Evolutionary conservation across 2,888 invertebrate species (phyloP).

Genomic region (Adelognathus sp.): DNA sequence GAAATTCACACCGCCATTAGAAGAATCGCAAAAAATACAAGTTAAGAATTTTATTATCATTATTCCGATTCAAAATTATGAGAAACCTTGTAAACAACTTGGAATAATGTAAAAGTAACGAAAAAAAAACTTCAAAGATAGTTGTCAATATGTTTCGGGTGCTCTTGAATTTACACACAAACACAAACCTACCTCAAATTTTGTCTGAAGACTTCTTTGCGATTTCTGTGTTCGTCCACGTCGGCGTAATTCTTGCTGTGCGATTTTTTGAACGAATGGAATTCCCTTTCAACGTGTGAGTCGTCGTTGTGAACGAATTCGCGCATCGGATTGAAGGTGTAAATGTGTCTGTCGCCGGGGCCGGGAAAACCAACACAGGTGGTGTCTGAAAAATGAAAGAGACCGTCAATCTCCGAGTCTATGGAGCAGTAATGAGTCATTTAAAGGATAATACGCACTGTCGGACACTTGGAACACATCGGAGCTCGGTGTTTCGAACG

Average conservation of each 20-base stretch:
- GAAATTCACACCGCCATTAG: background rate
- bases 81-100: too few species aligned
- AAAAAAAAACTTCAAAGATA: too few species aligned
- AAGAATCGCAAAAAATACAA: too few species aligned
- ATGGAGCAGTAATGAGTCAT: too few species aligned
- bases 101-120: too few species aligned
- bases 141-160: too few species aligned
- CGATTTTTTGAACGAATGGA: slow-evolving; percentile 87
- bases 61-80: too few species aligned
- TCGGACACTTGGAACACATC: slow-evolving; percentile 86
- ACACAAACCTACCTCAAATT: slow-evolving; percentile 86
- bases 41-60: too few species aligned
- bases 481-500: slow-evolving; percentile 86
- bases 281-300: slow-evolving; percentile 88
- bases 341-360: slow-evolving; percentile 89
- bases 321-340: slow-evolving; percentile 96
- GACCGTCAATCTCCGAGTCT: too few species aligned
- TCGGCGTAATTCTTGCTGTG: slow-evolving; percentile 88
- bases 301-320: slow-evolving; percentile 91
- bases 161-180: too few species aligned
- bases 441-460: slow-evolving; percentile 81
- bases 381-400: slow-evolving; percentile 81
- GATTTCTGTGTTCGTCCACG: slow-evolving; percentile 86
- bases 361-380: slow-evolving; percentile 92
- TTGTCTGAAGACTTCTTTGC: slow-evolving; percentile 92